A percentile compares a stretch with the other conserved stretches of the same genome.
Conservation (phyloP, 2,888 invertebrate genomes). For the Lordiphosa andalusiaca region DNA sequence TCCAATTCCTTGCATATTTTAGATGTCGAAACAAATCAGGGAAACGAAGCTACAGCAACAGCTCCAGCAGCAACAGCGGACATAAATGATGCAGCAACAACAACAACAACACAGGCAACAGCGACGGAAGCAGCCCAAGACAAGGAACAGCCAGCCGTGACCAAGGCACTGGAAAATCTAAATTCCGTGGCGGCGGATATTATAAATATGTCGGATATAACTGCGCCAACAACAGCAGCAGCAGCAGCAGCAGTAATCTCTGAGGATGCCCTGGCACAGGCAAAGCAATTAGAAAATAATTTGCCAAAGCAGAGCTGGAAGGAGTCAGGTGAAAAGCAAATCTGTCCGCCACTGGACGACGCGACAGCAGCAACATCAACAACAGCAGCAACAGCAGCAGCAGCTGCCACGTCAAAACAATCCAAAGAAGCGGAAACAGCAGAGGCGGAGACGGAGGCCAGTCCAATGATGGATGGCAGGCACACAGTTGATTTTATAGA, state of each 20-base stretch:
- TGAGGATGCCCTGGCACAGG: conserved; percentile 23
- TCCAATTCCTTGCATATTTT: conserved; percentile 65
- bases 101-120: conserved; percentile 21
- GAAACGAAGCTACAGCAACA: conserved; percentile 37
- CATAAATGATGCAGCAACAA: conserved; percentile 48
- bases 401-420: conserved; percentile 46
- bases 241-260: conserved; percentile 19
- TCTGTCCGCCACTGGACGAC: conserved; percentile 54
- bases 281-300: conserved; percentile 68
- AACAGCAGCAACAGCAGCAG: conserved; percentile 47
- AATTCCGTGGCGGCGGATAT: conserved; percentile 68
- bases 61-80: not conserved
- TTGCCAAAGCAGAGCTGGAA: conserved; percentile 41
- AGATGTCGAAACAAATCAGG: conserved; percentile 76
- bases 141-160: conserved; percentile 33
- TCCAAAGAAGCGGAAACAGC: conserved; percentile 13
- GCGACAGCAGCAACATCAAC: conserved; percentile 71
- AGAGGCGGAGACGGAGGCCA: conserved; percentile 6
- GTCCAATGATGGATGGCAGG: conserved; percentile 2
- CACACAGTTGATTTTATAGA: not conserved
- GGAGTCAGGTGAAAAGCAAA: conserved; percentile 52
- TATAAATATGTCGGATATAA: conserved; percentile 63
- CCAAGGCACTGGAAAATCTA: conserved; percentile 63
- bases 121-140: conserved; percentile 47
- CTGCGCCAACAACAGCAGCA: conserved; percentile 19